Percentiles rank a stretch among this genome's conserved stretches.
Evolutionary conservation across 2,797 vertebrate species (phyloP).

Genomic region (Naso thynnoides): DNA sequence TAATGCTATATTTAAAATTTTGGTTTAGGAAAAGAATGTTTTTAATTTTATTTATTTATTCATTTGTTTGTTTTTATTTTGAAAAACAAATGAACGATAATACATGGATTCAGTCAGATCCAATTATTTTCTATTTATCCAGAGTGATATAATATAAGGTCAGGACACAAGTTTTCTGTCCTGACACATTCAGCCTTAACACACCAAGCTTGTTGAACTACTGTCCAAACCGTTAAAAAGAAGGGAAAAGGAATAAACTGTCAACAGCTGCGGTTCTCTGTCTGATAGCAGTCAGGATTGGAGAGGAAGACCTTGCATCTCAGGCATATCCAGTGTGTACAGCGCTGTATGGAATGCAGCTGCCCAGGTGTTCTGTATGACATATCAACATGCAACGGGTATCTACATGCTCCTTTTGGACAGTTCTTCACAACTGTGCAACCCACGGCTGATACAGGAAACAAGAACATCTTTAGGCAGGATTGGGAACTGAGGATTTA

Average conservation of each 20-base stretch:
- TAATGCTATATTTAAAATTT: too few relatives aligned
- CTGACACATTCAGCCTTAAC: slow-evolving; percentile 12
- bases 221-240: slow-evolving; percentile 55
- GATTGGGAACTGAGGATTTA: slow-evolving; percentile 56
- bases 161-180: background rate
- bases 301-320: slow-evolving; percentile 50
- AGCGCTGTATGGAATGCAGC: slow-evolving; percentile 36
- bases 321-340: slow-evolving; percentile 44
- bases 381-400: slow-evolving; percentile 69
- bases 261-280: slow-evolving; percentile 57
- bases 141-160: background rate
- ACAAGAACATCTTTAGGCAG: slow-evolving; percentile 51
- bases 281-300: slow-evolving; percentile 46
- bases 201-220: slow-evolving; percentile 76
- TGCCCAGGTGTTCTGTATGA: slow-evolving; percentile 24
- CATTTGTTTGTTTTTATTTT: too few relatives aligned
- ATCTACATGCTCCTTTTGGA: slow-evolving; percentile 78
- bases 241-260: slow-evolving; percentile 45
- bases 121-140: background rate
- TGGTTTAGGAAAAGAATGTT: too few relatives aligned
- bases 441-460: slow-evolving; percentile 50
- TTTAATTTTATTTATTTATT: too few relatives aligned
- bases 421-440: slow-evolving; percentile 50
- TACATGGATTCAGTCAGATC: too few relatives aligned
- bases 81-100: too few relatives aligned